Evolutionary conservation across 2,797 vertebrate species (phyloP).

Genomic region (Enteromius unitaeniatus): DNA sequence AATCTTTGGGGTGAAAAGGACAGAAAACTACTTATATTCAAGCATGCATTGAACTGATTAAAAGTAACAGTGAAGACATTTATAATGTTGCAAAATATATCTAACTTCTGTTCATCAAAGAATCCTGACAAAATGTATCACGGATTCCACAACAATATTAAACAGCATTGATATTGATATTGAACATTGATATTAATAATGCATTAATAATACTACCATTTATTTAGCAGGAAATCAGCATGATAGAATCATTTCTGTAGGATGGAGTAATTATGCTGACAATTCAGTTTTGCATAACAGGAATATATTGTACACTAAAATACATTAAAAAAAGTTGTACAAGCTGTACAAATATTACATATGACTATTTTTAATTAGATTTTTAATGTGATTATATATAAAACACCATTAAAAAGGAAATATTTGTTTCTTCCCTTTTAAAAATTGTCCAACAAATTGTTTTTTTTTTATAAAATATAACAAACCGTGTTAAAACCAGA

Average conservation of each 20-base stretch:
- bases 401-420: conserved; percentile 70
- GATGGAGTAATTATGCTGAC: neutral
- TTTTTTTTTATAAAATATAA: conserved; percentile 18
- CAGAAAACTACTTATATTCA: neutral
- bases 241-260: neutral
- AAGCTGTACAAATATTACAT: neutral
- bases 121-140: neutral
- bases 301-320: neutral
- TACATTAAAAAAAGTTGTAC: neutral
- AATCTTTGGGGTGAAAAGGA: neutral
- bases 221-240: neutral
- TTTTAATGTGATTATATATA: neutral
- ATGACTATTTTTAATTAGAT: neutral
- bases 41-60: neutral
- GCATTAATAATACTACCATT: neutral
- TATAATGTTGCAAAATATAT: neutral
- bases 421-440: conserved; percentile 78
- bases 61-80: neutral
- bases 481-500: conserved; percentile 25
- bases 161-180: neutral
- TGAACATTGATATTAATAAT: neutral
- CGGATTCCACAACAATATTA: neutral
- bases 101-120: neutral
- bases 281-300: neutral
- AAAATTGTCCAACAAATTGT: neutral